phyloP scores from a whole-genome alignment of 2,888 invertebrate genomes.

The Polymixis lichenea region DNA sequence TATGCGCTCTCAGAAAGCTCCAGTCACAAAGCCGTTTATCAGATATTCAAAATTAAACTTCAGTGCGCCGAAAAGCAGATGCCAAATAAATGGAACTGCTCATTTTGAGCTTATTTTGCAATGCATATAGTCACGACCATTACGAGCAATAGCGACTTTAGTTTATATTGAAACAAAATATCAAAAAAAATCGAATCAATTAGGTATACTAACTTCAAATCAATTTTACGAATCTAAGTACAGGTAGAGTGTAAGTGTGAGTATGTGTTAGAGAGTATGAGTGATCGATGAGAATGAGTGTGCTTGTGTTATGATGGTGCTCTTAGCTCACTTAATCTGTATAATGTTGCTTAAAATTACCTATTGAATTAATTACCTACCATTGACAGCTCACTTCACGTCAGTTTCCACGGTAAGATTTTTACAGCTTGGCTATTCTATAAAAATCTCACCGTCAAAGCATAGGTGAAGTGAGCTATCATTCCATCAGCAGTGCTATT shows the following conservation, averaged over 20 bases:
- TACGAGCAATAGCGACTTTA: background rate
- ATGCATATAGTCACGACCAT: conserved; percentile 17
- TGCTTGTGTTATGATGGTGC: too few relatives aligned
- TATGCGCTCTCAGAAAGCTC: conserved; percentile 21
- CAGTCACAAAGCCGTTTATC: conserved; percentile 22
- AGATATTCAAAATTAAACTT: conserved; percentile 44
- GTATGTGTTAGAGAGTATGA: too few relatives aligned
- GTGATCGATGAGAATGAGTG: too few relatives aligned
- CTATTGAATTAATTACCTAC: too few relatives aligned
- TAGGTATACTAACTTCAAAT: too few relatives aligned
- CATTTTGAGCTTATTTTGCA: conserved; percentile 14
- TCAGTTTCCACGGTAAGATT: too few relatives aligned
- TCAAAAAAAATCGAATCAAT: too few relatives aligned
- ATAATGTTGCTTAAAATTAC: too few relatives aligned
- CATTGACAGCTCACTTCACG: too few relatives aligned
- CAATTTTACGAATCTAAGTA: too few relatives aligned
- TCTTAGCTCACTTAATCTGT: too few relatives aligned
- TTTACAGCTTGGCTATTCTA: background rate
- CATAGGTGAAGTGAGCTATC: background rate
- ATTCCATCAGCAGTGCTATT: background rate
- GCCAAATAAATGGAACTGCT: conserved; percentile 19
- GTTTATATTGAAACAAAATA: background rate
- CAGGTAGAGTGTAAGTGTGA: too few relatives aligned
- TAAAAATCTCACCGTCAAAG: background rate
- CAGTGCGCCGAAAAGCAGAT: conserved; percentile 11